Percentiles rank a stretch among this genome's conserved stretches.
phyloP scores from a whole-genome alignment of 1,140 invertebrate species.

The Zaprionus vittiger region DNA sequence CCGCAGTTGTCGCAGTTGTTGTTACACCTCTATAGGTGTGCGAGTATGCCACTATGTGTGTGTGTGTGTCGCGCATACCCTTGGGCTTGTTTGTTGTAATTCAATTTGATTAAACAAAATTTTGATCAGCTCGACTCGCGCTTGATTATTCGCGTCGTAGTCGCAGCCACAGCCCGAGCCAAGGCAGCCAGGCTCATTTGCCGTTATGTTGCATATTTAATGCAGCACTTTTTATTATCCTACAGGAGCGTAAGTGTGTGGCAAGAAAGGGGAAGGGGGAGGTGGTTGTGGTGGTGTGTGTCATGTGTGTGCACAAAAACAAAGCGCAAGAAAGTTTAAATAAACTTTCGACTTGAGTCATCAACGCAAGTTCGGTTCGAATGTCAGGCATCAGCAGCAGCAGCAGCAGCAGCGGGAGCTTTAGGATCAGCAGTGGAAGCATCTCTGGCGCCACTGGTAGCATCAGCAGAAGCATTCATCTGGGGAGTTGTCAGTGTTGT shows the following conservation, averaged over 20 bases:
- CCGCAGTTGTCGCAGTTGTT: slow-evolving; percentile 12
- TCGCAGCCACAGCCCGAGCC: slow-evolving; percentile 4
- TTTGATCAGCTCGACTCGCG: slow-evolving; percentile 40
- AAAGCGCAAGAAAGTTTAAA: slow-evolving; percentile 71
- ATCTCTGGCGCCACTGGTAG: too few species aligned
- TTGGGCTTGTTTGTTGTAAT: slow-evolving; percentile 54
- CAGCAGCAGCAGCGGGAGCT: slow-evolving; percentile 34
- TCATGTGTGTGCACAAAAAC: slow-evolving; percentile 32
- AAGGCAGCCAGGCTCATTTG: slow-evolving; percentile 59
- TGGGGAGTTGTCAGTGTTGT: slow-evolving; percentile 74
- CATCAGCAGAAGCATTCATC: slow-evolving; percentile 50
- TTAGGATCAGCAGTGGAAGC: slow-evolving; percentile 2
- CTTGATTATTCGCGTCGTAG: not conserved
- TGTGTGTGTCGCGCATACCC: slow-evolving; percentile 4
- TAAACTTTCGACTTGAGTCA: slow-evolving; percentile 77
- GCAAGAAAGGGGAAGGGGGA: not conserved
- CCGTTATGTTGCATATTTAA: slow-evolving; percentile 73
- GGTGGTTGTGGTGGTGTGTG: not conserved
- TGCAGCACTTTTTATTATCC: slow-evolving; percentile 76
- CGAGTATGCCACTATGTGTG: not conserved
- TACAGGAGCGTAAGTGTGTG: slow-evolving; percentile 13
- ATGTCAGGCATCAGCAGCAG: slow-evolving; percentile 67
- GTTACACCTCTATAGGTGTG: slow-evolving; percentile 1
- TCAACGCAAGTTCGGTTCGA: slow-evolving; percentile 75
- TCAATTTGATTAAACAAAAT: slow-evolving; percentile 77